Conservation (phyloP, 2,888 invertebrate genomes). For the Pseudococcus viburni region DNA sequence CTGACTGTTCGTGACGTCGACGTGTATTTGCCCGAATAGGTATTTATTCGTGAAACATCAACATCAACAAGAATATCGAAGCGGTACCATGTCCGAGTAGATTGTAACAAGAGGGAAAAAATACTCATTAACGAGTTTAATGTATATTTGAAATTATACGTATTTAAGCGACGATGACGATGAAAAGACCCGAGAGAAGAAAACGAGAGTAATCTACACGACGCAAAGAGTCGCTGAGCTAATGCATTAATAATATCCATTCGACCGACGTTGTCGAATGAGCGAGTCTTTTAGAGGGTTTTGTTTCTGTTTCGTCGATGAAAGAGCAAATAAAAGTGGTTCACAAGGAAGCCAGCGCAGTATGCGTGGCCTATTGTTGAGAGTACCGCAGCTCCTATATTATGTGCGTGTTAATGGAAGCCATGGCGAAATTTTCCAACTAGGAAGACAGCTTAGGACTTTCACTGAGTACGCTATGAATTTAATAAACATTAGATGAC, state of each 20-base stretch:
- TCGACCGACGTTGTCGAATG: background rate
- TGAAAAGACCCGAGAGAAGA: background rate
- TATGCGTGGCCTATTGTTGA: background rate
- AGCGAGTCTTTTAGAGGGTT: background rate
- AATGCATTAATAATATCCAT: slow-evolving; percentile 18
- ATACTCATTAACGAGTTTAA: slow-evolving; percentile 25
- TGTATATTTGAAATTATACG: background rate
- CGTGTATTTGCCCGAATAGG: background rate
- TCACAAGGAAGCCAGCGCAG: slow-evolving; percentile 8
- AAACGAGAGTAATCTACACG: slow-evolving; percentile 10
- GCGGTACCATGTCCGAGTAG: background rate
- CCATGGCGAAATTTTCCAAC: background rate
- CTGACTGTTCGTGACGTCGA: background rate
- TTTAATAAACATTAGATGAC: slow-evolving; percentile 15
- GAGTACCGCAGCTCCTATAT: background rate
- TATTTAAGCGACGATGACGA: background rate
- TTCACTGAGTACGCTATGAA: background rate
- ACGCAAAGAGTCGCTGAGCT: background rate
- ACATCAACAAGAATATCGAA: background rate
- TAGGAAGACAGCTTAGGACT: background rate
- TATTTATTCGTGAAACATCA: background rate
- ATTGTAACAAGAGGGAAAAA: background rate
- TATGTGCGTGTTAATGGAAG: background rate
- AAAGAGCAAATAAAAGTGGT: background rate
- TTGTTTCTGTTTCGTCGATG: slow-evolving; percentile 3